A percentile compares a stretch with the other conserved stretches of the same genome.
phyloP scores from a whole-genome alignment of 1,140 invertebrate species.

The Macrobrachium nipponense region DNA sequence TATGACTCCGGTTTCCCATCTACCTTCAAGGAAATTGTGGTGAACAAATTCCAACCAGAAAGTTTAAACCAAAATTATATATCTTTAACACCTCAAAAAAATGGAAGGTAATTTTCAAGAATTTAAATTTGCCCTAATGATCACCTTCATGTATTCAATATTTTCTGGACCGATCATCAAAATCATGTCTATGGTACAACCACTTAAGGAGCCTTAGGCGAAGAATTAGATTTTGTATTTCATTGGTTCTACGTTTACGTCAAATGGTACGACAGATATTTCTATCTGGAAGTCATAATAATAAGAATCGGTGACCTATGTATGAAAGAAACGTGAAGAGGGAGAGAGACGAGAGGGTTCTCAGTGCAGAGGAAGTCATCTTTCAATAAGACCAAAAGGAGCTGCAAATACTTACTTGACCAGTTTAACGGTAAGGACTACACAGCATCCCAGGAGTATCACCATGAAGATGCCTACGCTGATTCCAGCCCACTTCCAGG shows the following conservation, averaged over 20 bases:
- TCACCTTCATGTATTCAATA: neutral
- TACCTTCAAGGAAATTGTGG: too few relatives aligned
- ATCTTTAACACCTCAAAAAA: too few relatives aligned
- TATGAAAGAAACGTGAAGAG: neutral
- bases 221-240: neutral
- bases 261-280: too few relatives aligned
- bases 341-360: too few relatives aligned
- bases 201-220: neutral
- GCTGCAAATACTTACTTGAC: conserved; percentile 23
- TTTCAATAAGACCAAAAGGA: neutral
- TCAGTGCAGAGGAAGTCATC: too few relatives aligned
- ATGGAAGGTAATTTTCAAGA: too few relatives aligned
- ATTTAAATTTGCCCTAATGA: too few relatives aligned
- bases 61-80: too few relatives aligned
- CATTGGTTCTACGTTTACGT: neutral
- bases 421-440: conserved; percentile 36
- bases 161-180: neutral
- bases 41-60: too few relatives aligned
- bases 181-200: neutral
- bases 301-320: neutral
- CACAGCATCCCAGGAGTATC: conserved; percentile 34
- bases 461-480: conserved; percentile 49
- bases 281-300: too few relatives aligned
- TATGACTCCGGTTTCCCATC: too few relatives aligned
- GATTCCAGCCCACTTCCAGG: conserved; percentile 49